Evolutionary conservation across 2,113 vertebrate genomes (phyloP), one percentile per base, ranked within the genome.

Genomic region (Phylloscopus trochilus): DNA sequence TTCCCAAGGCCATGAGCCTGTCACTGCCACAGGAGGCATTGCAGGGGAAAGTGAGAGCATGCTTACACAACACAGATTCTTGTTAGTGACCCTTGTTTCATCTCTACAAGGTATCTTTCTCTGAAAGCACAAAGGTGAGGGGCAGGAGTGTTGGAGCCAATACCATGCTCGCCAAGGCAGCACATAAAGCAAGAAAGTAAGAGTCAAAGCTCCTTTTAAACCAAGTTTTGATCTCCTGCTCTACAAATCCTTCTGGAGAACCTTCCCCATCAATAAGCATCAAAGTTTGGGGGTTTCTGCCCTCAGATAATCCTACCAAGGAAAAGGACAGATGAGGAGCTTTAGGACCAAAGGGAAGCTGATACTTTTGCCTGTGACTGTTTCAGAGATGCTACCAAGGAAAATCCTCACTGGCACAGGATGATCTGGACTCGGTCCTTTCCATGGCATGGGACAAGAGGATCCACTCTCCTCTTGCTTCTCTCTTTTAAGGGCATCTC

Each of bases 51-150:
- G 83, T 22, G 13, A 83, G 79, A 93, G 66, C 52, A 58, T 78
- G 86, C 73, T 92, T 49, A 89, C 73, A 92, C 85, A 90, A 68
- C 28, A 63, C 11, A 2, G 47, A 33, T 76, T 58, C 90, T 89
- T 92, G 75, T 94, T 62, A 52, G 67, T 47, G 92, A 83, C 76
- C 92, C 55, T 75, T 1, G 0, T 89, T 86, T 92, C 24, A 94
- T 70, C 80, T 90, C 88, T 49, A 72, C 68, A 72, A 72, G 79
- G 46, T 56, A n/a, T 72, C 47, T 78, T 80, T 67, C 78, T 92
- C 85, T 78, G 39, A 35, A 80, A 78, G 76, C 17, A 95, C 85
- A 83, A 95, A 93, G 70, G 80, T 75, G 88, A 90, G 55, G 83
- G 88, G 64, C 79, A 96, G 49, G 52, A 64, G 83, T 44, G 79